These are phyloP conservation scores for Gastrophysa polygoni DNA, from an alignment of 2,888 invertebrate species.

Conservation along the genomic window DNA sequence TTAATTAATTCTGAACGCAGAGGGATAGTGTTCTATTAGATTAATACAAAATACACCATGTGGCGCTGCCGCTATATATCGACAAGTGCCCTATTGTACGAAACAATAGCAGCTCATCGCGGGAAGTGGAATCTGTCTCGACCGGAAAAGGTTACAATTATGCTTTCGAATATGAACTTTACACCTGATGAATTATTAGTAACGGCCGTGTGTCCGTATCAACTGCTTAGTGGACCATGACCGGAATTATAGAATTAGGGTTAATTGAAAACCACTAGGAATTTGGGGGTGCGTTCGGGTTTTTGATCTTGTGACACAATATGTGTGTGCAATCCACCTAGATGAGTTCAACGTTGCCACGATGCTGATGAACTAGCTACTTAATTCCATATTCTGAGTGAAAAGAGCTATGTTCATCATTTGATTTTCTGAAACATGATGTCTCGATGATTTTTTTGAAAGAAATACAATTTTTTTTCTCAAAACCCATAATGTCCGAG, in stretches of 20 bases:
- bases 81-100: constrained; percentile 49
- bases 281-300: background rate
- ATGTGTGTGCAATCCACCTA: too few relatives aligned
- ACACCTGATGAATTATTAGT: background rate
- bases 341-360: too few relatives aligned
- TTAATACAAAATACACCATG: constrained; percentile 52
- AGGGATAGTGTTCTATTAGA: constrained; percentile 52
- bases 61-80: constrained; percentile 50
- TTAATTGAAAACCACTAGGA: background rate
- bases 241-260: background rate
- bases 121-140: constrained; percentile 48
- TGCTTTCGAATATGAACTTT: background rate
- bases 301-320: too few relatives aligned
- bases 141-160: constrained; percentile 53
- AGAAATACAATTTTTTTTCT: too few relatives aligned
- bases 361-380: too few relatives aligned
- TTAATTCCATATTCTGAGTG: too few relatives aligned
- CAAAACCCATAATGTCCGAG: too few relatives aligned
- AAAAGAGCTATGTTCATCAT: too few relatives aligned
- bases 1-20: constrained; percentile 53
- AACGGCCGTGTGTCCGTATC: background rate
- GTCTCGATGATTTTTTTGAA: too few relatives aligned
- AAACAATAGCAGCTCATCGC: constrained; percentile 52
- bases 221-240: background rate
- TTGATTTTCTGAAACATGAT: too few relatives aligned